Evolutionary conservation across 2,797 vertebrate genomes (phyloP), one percentile per base, ranked within the genome.

Genomic region (Halcyon badia): DNA sequence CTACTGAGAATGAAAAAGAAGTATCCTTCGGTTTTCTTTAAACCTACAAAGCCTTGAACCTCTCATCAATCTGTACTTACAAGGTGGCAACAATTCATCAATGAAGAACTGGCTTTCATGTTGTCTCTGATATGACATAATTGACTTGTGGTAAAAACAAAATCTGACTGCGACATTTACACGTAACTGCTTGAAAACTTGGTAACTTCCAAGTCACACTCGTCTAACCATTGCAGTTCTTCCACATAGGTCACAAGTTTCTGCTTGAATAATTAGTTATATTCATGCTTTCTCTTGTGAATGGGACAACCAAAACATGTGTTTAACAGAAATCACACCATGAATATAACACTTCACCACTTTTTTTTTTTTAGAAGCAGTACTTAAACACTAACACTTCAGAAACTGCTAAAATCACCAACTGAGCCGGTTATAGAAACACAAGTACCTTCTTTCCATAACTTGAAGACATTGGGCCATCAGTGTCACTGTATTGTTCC

Each of bases 81-180:
- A 80, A 58, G 1, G 6, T 0, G 33, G 42, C 35, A 64, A 72
- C 15, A 46, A 89, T 13, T 57, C 5, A 62, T 42, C 24, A 8
- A 9, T n/a, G 39, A 81, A 71, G 28, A 90, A 52, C 31, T 51
- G 14, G 8, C 48, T 83, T 94, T 78, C 78, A 83, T 16, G 28
- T 31, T 42, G 12, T 13, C 62, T 77, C 66, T 37, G 71, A 11
- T 73, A 62, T 70, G 61, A 90, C 24, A 86, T 75, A 48, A 81
- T 52, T 68, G n/a, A 91, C 66, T 93, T 93, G 78, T 61, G 69
- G 61, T 87, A 73, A 94, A 90, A 97, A 52, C 72, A 95, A 95
- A 89, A 96, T 69, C 51, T 15, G 20, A 60, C 86, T 78, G 91
- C 51, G 7, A 96, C 78, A 69, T 96, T 95, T 86, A 95, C 30